phyloP scores from a whole-genome alignment of 2,888 invertebrate species.

The Xylocampa areola region DNA sequence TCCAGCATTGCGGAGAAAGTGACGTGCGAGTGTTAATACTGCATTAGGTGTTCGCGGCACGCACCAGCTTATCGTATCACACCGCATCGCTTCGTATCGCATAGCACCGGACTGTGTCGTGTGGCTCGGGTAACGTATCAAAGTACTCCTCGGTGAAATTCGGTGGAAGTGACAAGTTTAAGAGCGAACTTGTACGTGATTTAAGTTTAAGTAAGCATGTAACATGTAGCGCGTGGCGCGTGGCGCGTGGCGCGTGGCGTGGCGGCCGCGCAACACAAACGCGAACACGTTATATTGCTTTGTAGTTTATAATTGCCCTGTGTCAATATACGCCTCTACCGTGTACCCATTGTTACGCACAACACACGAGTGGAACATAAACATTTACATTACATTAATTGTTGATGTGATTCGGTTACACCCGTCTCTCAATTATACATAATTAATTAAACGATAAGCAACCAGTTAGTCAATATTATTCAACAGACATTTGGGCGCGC shows the following conservation, averaged over 20 bases:
- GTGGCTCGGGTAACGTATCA: slow-evolving; percentile 4
- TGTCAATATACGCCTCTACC: slow-evolving; percentile 6
- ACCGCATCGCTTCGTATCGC: not conserved
- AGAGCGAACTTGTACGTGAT: slow-evolving; percentile 30
- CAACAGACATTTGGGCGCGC: slow-evolving; percentile 4
- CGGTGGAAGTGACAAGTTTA: slow-evolving; percentile 22
- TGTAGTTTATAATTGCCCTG: slow-evolving; percentile 15
- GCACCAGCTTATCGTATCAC: not conserved
- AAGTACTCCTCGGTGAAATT: slow-evolving; percentile 18
- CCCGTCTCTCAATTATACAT: slow-evolving; percentile 23
- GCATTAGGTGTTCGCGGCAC: not conserved
- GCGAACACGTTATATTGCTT: slow-evolving; percentile 11
- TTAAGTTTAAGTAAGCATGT: slow-evolving; percentile 32
- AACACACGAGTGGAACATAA: slow-evolving; percentile 5
- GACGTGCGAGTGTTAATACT: too few relatives aligned
- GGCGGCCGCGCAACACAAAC: slow-evolving; percentile 1
- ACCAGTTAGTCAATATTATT: slow-evolving; percentile 24
- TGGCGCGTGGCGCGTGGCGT: too few relatives aligned
- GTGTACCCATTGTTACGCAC: slow-evolving; percentile 7
- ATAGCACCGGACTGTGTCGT: not conserved
- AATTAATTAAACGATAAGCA: slow-evolving; percentile 33
- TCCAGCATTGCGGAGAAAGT: too few relatives aligned
- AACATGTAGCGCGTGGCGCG: too few relatives aligned
- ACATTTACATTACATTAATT: slow-evolving; percentile 27
- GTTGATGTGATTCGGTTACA: slow-evolving; percentile 21